phyloP scores from a whole-genome alignment of 2,888 invertebrate genomes.

The Pseudococcus jackbeardsleyi region DNA sequence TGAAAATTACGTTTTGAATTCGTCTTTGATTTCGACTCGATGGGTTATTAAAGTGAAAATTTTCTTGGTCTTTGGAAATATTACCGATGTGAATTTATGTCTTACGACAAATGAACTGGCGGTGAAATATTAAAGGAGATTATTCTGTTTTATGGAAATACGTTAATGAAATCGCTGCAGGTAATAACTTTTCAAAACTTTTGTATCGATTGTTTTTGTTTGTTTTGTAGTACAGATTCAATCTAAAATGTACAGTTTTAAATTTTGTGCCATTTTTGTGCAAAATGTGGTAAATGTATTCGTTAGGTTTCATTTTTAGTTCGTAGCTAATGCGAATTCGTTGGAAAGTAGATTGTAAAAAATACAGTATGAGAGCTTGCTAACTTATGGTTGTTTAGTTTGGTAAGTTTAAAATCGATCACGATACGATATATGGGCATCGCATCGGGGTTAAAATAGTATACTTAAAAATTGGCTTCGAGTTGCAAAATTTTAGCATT shows the following conservation, averaged over 20 bases:
- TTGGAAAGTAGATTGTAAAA: neutral
- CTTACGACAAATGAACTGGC: neutral
- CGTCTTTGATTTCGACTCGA: no score
- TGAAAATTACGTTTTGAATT: neutral
- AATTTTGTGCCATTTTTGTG: neutral
- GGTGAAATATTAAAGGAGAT: neutral
- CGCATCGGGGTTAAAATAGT: neutral
- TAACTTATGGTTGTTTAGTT: conserved; percentile 1
- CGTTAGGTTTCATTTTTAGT: neutral
- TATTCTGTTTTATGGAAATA: neutral
- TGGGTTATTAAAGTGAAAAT: neutral
- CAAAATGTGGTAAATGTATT: neutral
- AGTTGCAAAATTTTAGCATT: conserved; percentile 11
- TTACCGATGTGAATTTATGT: neutral
- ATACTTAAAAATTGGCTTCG: conserved; percentile 6
- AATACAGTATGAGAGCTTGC: neutral
- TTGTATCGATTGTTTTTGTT: neutral
- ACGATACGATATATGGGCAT: neutral
- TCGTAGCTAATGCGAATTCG: no score
- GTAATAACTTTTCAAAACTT: conserved; percentile 11
- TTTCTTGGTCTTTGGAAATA: neutral
- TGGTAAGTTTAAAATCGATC: neutral
- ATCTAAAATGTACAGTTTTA: neutral
- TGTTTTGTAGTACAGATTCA: neutral
- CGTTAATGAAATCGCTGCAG: neutral